phyloP scores from a whole-genome alignment of 2,797 vertebrate genomes.

The Sciaenops ocellatus region DNA sequence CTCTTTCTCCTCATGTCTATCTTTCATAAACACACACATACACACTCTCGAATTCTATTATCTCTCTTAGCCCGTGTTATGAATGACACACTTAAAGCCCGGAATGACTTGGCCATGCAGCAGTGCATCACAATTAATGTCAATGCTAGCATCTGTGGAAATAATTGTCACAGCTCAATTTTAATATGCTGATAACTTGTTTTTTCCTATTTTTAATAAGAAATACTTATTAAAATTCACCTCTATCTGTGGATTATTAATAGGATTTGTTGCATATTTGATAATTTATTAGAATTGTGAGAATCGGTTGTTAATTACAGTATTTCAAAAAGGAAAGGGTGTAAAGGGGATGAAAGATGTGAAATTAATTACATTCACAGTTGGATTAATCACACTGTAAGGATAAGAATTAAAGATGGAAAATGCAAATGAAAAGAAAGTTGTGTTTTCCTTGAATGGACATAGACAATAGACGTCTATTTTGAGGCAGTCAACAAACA shows the following conservation, averaged over 20 bases:
- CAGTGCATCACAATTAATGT: constrained; percentile 67
- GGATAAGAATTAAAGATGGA: constrained; percentile 23
- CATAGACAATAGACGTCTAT: constrained; percentile 48
- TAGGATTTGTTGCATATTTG: constrained; percentile 31
- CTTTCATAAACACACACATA: constrained; percentile 46
- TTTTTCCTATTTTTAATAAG: constrained; percentile 46
- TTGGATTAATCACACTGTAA: constrained; percentile 29
- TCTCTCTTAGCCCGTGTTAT: constrained; percentile 59
- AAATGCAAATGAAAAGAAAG: constrained; percentile 19
- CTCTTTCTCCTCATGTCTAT: constrained; percentile 27
- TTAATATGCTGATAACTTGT: constrained; percentile 43
- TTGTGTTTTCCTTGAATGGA: constrained; percentile 39
- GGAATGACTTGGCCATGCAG: constrained; percentile 58
- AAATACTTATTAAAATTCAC: constrained; percentile 36
- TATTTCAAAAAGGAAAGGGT: not conserved
- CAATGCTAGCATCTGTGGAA: constrained; percentile 55
- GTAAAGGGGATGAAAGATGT: constrained; percentile 30
- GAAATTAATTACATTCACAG: constrained; percentile 38
- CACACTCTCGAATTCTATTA: constrained; percentile 54
- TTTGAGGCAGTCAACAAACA: constrained; percentile 48
- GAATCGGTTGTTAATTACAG: constrained; percentile 29
- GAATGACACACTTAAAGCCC: constrained; percentile 65
- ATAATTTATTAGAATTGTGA: constrained; percentile 18
- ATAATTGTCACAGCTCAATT: constrained; percentile 59
- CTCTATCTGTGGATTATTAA: constrained; percentile 20